phyloP scores from a whole-genome alignment of 2,888 invertebrate species.

The Lepidochrysops patricia region DNA sequence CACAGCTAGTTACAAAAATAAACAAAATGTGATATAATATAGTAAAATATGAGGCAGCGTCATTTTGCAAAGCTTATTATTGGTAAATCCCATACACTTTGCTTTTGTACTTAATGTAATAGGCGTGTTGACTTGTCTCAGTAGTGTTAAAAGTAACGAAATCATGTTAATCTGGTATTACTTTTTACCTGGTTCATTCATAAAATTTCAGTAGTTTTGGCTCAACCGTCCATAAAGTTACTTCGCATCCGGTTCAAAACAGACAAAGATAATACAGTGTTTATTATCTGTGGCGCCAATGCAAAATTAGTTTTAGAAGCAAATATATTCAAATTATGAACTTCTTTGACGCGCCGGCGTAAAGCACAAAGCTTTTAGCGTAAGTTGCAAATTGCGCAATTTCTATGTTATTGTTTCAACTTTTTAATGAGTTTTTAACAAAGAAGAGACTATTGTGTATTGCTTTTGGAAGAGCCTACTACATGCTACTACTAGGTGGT shows the following conservation, averaged over 20 bases:
- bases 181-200: constrained; percentile 10
- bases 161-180: constrained; percentile 6
- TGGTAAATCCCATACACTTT: no score
- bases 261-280: background rate
- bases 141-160: background rate
- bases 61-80: no score
- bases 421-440: background rate
- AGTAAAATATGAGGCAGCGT: no score
- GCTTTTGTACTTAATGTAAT: no score
- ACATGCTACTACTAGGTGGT: background rate
- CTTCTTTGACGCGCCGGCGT: background rate
- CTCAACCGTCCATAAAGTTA: background rate
- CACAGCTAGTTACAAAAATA: no score
- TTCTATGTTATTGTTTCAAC: background rate
- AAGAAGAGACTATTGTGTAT: no score
- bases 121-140: no score
- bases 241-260: background rate
- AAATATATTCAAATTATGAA: background rate
- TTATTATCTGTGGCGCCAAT: background rate
- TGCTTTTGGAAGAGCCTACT: no score
- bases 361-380: background rate
- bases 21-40: no score
- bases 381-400: background rate
- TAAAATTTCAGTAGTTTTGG: background rate
- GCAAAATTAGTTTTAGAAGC: background rate